These are phyloP conservation scores for Siphlonurus alternatus DNA, from an alignment of 2,888 invertebrate species.

Conservation along the genomic window DNA sequence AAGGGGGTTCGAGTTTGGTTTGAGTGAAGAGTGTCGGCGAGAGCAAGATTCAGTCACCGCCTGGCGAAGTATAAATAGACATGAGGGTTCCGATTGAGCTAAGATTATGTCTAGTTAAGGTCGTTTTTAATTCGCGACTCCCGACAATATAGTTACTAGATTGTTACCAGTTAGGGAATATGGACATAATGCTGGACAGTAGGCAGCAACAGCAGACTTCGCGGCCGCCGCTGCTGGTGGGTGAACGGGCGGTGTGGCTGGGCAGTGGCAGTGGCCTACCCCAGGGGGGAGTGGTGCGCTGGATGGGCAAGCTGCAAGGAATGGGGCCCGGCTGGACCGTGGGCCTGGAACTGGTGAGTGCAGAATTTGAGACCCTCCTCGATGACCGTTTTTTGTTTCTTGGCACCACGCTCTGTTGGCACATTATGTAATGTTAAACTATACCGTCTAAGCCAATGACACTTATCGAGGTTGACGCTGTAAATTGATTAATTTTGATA, in stretches of 20 bases:
- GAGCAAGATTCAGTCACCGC: background rate
- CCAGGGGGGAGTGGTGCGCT: conserved; percentile 30
- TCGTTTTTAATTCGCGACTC: background rate
- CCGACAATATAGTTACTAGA: background rate
- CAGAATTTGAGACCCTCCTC: too few relatives aligned
- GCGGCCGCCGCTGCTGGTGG: conserved; percentile 23
- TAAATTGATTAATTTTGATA: too few relatives aligned
- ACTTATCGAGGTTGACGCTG: too few relatives aligned
- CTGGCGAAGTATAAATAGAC: background rate
- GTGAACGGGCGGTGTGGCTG: conserved; percentile 33
- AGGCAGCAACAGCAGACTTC: conserved; percentile 11
- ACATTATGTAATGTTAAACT: background rate
- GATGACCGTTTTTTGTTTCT: background rate
- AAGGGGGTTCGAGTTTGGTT: too few relatives aligned
- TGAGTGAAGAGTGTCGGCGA: background rate
- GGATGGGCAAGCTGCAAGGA: conserved; percentile 32
- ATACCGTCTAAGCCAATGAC: background rate
- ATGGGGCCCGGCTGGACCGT: conserved; percentile 28
- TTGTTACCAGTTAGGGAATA: background rate
- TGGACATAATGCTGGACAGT: background rate
- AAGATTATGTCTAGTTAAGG: background rate
- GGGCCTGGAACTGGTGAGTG: conserved; percentile 36
- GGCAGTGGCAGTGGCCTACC: conserved; percentile 28
- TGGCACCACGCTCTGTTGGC: background rate
- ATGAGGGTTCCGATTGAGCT: background rate